phyloP scores from a whole-genome alignment of 2,797 vertebrate species.

The Astyanax mexicanus region DNA sequence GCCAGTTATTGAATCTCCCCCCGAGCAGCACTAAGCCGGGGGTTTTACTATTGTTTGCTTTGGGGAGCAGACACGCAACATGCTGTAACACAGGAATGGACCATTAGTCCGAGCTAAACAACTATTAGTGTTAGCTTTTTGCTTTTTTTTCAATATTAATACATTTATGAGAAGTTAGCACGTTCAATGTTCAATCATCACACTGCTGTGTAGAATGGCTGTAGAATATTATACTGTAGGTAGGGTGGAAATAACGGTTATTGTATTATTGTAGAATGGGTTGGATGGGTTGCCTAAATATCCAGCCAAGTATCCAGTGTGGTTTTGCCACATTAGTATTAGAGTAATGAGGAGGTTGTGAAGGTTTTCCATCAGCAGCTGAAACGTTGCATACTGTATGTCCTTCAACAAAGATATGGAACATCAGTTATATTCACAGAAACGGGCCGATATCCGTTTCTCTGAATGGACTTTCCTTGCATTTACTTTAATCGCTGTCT shows the following conservation, averaged over 20 bases:
- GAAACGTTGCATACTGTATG: neutral
- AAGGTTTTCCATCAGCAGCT: neutral
- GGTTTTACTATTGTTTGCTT: conserved; percentile 62
- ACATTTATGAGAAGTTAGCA: conserved; percentile 6
- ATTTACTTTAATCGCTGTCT: neutral
- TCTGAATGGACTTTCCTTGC: neutral
- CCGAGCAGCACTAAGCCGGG: conserved; percentile 48
- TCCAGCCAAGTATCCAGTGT: neutral
- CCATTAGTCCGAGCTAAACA: conserved; percentile 52
- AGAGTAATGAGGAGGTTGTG: neutral
- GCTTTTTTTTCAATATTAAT: conserved; percentile 37
- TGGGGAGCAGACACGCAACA: conserved; percentile 49
- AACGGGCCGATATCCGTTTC: neutral
- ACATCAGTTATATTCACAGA: neutral
- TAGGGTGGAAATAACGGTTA: neutral
- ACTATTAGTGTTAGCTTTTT: conserved; percentile 48
- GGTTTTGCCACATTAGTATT: neutral
- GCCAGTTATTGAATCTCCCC: conserved; percentile 51
- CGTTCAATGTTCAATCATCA: no score
- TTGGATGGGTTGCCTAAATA: neutral
- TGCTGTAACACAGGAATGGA: conserved; percentile 45
- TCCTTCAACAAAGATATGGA: neutral
- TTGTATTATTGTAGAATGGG: neutral
- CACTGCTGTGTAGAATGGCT: neutral
- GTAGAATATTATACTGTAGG: neutral